These are phyloP conservation scores for Lasioglossum baleicum DNA, from an alignment of 1,140 invertebrate genomes.

Conservation along the genomic window DNA sequence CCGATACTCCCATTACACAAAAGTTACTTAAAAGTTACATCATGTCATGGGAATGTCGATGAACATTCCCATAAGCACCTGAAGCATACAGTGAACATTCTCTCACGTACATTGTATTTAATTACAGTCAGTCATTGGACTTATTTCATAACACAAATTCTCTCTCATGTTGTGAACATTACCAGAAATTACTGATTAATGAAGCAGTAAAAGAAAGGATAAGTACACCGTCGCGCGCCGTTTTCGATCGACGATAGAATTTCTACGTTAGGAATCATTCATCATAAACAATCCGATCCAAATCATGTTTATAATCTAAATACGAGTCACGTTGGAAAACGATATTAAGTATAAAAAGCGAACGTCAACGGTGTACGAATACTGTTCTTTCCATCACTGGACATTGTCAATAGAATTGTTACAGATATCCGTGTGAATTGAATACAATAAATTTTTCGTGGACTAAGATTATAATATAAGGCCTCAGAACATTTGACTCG, in stretches of 20 bases:
- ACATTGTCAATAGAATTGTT: conserved; percentile 57
- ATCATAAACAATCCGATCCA: no score
- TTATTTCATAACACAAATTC: conserved; percentile 74
- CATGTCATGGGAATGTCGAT: conserved; percentile 61
- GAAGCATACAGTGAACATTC: conserved; percentile 77
- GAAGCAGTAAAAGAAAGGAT: no score
- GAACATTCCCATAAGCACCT: conserved; percentile 70
- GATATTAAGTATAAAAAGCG: no score
- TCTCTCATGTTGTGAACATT: conserved; percentile 64
- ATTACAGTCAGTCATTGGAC: conserved; percentile 74
- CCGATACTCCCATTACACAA: conserved; percentile 58
- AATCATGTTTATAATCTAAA: no score
- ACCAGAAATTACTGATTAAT: conserved; percentile 54
- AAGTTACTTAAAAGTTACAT: conserved; percentile 62
- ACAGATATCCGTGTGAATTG: conserved; percentile 63
- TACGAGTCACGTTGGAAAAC: no score
- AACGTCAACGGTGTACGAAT: no score
- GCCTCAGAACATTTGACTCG: conserved; percentile 72
- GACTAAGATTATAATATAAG: conserved; percentile 73
- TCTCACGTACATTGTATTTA: conserved; percentile 69
- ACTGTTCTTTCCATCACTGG: not conserved
- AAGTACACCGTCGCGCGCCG: no score
- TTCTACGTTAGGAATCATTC: no score
- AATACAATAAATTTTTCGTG: conserved; percentile 61
- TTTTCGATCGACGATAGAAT: no score